A percentile compares a stretch with the other conserved stretches of the same genome.
Conservation (phyloP, 2,113 vertebrate genomes). For the Tupaia tana region DNA sequence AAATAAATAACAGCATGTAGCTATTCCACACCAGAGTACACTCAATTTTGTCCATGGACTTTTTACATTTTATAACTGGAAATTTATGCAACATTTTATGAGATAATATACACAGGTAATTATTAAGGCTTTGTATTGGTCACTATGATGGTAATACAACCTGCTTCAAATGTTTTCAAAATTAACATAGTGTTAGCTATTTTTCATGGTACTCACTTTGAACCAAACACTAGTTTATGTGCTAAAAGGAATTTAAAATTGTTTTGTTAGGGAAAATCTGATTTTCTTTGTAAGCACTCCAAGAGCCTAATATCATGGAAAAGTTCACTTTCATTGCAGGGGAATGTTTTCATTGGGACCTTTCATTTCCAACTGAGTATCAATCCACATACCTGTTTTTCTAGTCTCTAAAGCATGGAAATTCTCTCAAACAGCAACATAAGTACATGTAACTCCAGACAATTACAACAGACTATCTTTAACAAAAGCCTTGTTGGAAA, state of each 20-base stretch:
- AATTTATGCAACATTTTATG: not conserved
- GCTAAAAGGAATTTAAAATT: slow-evolving; percentile 19
- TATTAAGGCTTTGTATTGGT: not conserved
- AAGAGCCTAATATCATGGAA: not conserved
- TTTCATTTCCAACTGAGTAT: not conserved
- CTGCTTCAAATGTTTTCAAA: slow-evolving; percentile 49
- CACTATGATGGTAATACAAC: not conserved
- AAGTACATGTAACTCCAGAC: not conserved
- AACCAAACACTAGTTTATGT: not conserved
- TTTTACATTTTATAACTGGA: slow-evolving; percentile 37
- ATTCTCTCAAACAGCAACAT: not conserved
- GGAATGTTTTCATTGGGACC: not conserved
- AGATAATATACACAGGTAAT: not conserved
- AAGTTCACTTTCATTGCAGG: not conserved
- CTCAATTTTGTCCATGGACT: slow-evolving; percentile 8
- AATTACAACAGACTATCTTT: not conserved
- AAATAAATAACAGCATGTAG: not conserved
- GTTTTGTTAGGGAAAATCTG: not conserved
- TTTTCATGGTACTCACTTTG: not conserved
- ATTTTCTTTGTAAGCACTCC: not conserved
- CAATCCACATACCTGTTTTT: not conserved
- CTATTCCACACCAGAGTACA: not conserved
- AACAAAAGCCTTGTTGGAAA: not conserved
- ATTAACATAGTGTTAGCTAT: slow-evolving; percentile 31
- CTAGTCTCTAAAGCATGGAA: slow-evolving; percentile 14